Percentiles rank a stretch among this genome's conserved stretches.
Evolutionary conservation across 1,140 invertebrate species (phyloP).

Genomic region (Argopecten irradians): DNA sequence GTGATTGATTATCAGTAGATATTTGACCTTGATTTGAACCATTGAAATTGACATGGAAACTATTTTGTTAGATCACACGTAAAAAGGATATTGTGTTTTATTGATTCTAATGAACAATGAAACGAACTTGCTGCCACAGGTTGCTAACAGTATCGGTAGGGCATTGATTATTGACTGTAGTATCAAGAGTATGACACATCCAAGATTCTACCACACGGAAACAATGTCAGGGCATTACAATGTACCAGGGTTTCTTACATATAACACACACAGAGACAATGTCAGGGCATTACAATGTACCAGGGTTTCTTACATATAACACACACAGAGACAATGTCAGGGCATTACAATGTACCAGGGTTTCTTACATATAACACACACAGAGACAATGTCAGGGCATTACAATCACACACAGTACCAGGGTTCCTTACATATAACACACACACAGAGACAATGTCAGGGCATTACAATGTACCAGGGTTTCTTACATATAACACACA

Average conservation of each 20-base stretch:
- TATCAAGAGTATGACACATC: slow-evolving; percentile 7
- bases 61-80: not conserved
- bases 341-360: not conserved
- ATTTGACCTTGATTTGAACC: not conserved
- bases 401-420: not conserved
- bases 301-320: no score
- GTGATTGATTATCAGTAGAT: no score
- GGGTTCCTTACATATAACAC: no score
- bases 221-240: not conserved
- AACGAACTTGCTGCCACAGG: not conserved
- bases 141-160: not conserved
- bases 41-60: not conserved
- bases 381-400: not conserved
- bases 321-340: not conserved
- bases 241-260: not conserved
- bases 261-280: not conserved
- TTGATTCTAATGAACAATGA: not conserved
- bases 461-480: not conserved
- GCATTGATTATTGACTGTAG: not conserved
- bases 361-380: no score
- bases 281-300: not conserved
- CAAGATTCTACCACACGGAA: not conserved
- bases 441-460: not conserved
- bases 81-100: not conserved
- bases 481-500: no score